Conservation (phyloP, 37 sponge, comb jelly and placozoan genomes). For the Chondrosia reniformis region DNA sequence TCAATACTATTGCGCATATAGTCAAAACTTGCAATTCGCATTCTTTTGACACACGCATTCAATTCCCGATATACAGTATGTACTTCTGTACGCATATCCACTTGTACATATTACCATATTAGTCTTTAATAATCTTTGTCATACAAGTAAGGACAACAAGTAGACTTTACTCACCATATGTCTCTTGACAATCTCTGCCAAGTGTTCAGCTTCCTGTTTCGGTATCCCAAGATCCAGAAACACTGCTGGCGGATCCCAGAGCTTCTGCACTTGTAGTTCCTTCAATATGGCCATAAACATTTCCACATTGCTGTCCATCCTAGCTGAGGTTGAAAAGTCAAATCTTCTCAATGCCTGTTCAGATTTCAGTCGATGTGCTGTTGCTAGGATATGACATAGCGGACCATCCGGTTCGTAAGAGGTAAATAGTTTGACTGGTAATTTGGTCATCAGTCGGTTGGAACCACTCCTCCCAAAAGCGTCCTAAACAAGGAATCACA, state of each 20-base stretch:
- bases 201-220: background rate
- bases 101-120: background rate
- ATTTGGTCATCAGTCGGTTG: constrained; percentile 83
- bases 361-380: constrained; percentile 72
- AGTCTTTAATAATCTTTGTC: background rate
- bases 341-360: constrained; percentile 89
- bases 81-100: background rate
- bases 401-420: constrained; percentile 75
- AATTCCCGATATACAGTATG: too few species aligned
- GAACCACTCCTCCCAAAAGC: constrained; percentile 71
- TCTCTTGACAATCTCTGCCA: constrained; percentile 60
- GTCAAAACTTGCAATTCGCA: too few species aligned
- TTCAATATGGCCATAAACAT: constrained; percentile 71
- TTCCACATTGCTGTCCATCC: constrained; percentile 79
- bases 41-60: too few species aligned
- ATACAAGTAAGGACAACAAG: background rate
- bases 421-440: constrained; percentile 76
- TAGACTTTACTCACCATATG: constrained; percentile 45
- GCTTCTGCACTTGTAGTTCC: constrained; percentile 43
- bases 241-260: constrained; percentile 65
- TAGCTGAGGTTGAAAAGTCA: constrained; percentile 76
- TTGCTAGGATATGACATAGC: constrained; percentile 81
- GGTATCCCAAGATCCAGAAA: constrained; percentile 39
- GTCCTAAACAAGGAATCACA: too few species aligned
- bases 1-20: too few species aligned